These are phyloP conservation scores for Drosophila azteca DNA, from an alignment of 1,140 invertebrate genomes.

Conservation along the genomic window DNA sequence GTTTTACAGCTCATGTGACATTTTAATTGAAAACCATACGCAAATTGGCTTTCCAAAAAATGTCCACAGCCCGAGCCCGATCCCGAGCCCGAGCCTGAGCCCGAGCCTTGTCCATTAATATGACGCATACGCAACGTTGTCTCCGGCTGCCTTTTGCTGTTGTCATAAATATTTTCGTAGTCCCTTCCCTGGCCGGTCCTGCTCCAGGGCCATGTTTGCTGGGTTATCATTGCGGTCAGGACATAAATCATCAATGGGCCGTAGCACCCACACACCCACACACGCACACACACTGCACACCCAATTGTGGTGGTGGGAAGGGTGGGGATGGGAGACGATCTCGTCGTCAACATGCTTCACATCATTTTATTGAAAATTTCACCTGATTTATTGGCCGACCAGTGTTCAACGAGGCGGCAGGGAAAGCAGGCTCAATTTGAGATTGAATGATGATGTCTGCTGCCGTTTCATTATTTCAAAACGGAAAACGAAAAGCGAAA, in stretches of 20 bases:
- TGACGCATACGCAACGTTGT: slow-evolving; percentile 45
- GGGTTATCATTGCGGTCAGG: slow-evolving; percentile 48
- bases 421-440: slow-evolving; percentile 39
- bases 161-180: slow-evolving; percentile 45
- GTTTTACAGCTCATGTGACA: slow-evolving; percentile 42
- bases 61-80: slow-evolving; percentile 3
- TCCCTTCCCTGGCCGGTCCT: not conserved
- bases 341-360: slow-evolving; percentile 57
- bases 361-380: slow-evolving; percentile 65
- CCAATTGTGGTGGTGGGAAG: not conserved
- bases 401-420: not conserved
- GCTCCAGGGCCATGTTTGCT: slow-evolving; percentile 22
- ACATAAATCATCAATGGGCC: slow-evolving; percentile 62
- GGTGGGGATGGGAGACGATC: slow-evolving; percentile 16
- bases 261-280: slow-evolving; percentile 5
- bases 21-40: slow-evolving; percentile 61
- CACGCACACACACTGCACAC: not conserved
- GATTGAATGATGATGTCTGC: slow-evolving; percentile 51
- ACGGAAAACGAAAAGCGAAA: slow-evolving; percentile 35
- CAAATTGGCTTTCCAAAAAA: slow-evolving; percentile 49
- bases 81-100: not conserved
- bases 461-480: slow-evolving; percentile 2
- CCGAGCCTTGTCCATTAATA: slow-evolving; percentile 43
- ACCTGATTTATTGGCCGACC: slow-evolving; percentile 62
- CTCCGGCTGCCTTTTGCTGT: slow-evolving; percentile 8